Evolutionary conservation across 2,113 vertebrate genomes (phyloP), one percentile per base, ranked within the genome.

Genomic region (Neofelis nebulosa): DNA sequence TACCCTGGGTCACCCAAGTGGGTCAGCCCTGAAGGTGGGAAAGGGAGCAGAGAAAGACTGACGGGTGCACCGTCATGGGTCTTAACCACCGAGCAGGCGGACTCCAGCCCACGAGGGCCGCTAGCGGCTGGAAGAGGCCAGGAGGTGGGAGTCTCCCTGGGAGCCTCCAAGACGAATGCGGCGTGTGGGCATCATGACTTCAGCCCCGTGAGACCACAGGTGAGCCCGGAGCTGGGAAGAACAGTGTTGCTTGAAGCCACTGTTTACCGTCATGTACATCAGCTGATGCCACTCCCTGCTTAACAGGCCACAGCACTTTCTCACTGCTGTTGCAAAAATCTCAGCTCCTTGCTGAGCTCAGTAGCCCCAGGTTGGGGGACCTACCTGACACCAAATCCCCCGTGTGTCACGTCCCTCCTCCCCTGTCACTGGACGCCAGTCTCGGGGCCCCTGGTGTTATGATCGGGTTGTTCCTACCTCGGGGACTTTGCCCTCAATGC

Each of bases 61-160:
- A 23, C 15, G 2, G 73, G 25, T 19, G 38, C 38, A 11, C 16
- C 2, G 0, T 2, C n/a, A 2, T 33, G 23, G 29, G 50, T 74
- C 33, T 16, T 9, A 7, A 14, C 33, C 48, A 21, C 1, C 9
- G 63, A 71, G 23, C 31, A 8, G 4, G 10, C 12, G 7, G 45
- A 31, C 41, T 8, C 0, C 1, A 36, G 57, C 55, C 6, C 3
- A 10, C 2, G 15, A 7, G 0, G 1, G 31, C 14, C 4, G 0
- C n/a, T 4, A 2, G 78, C 0, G 71, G 41, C 16, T 9, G 10
- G 23, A 8, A 9, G 31, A 9, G 41, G 10, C 23, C 5, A 31
- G 19, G 73, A 61, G 27, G 14, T 5, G 9, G 31, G 5, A 11
- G 66, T 4, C 2, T 29, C 2, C 33, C 74, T 31, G 0, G 3